Conservation (phyloP, 1,140 invertebrate species). For the Drosophila dunni region DNA sequence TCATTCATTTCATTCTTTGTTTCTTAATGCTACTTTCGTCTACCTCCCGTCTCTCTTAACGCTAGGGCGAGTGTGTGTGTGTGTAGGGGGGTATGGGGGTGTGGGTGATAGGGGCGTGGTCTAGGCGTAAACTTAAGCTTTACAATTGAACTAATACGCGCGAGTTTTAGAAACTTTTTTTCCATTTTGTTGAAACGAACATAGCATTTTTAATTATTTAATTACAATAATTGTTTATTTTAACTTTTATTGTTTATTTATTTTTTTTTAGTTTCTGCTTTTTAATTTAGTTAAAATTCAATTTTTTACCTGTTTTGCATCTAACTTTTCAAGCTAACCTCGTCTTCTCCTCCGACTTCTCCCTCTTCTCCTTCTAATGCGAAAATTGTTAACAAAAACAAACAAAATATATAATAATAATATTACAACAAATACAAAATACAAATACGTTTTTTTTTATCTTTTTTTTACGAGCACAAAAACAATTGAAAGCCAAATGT, state of each 20-base stretch:
- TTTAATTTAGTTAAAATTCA: conserved; percentile 66
- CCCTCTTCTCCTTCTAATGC: conserved; percentile 11
- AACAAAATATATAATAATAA: conserved; percentile 20
- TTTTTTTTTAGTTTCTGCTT: conserved; percentile 35
- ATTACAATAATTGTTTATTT: conserved; percentile 19
- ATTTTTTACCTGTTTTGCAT: conserved; percentile 64
- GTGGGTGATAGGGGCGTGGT: conserved; percentile 52
- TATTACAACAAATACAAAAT: conserved; percentile 31
- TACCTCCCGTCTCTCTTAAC: conserved; percentile 10
- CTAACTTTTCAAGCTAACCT: conserved; percentile 60
- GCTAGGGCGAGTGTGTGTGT: conserved; percentile 30
- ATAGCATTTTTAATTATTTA: conserved; percentile 1
- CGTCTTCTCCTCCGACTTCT: not conserved
- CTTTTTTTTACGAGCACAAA: conserved; percentile 31
- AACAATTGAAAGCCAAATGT: conserved; percentile 50
- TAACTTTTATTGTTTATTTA: conserved; percentile 1
- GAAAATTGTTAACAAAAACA: conserved; percentile 29
- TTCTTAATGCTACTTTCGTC: conserved; percentile 3
- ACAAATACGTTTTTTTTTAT: conserved; percentile 20
- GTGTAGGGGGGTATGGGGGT: conserved; percentile 16
- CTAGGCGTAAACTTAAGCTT: conserved; percentile 63
- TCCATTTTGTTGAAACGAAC: conserved; percentile 43
- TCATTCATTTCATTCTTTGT: conserved; percentile 39
- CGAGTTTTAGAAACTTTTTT: conserved; percentile 72
- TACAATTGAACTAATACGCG: conserved; percentile 78